Evolutionary conservation across 2,888 invertebrate species (phyloP), one percentile per base, ranked within the genome.

Genomic region (Sabatieria punctata): DNA sequence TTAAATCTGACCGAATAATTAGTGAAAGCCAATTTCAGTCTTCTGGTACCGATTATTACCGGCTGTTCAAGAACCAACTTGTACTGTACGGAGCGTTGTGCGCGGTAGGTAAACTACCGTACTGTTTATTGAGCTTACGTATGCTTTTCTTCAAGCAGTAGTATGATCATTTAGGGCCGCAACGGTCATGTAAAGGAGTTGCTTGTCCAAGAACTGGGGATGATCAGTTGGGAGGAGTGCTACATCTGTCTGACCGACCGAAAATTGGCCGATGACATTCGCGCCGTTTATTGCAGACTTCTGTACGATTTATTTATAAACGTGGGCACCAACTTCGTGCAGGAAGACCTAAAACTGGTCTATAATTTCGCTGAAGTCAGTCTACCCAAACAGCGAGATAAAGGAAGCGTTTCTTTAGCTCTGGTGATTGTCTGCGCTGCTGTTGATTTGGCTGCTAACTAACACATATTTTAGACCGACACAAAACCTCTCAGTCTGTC

Each of bases 141-240:
- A 30, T 15, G 30, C 30, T 11, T 30, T 11, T 11, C 15, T 11
- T 30, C 8, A 8, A 30, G 30, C 15, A 11, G 30, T 30, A 30
- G 15, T 8, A 30, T 15, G 30, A 8, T 11, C 15, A 30, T 30
- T 8, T 30, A 65, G 65, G 66, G 66, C 24, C 59, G 65, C 45
- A 67, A 66, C 52, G 57, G 55, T 39, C 59, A 58, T 47, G 60
- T 62, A 18, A 63, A 67, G 38, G 55, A 58, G 15, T 60, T 64
- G 43, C 64, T 66, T 43, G 65, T 65, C 4, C 54, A 61, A 44
- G 55, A 64, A 45, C 53, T 67, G 45, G 54, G 58, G 48, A 65
- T 64, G 49, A 55, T 66, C 46, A 63, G 62, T 1, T 66, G 66
- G 65, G 59, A 63, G 27, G 64, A 67, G 47, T 64, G 64, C 2